Conservation (phyloP, 35 echinoderm and acorn worm species). For the Eucidaris tribuloides region DNA sequence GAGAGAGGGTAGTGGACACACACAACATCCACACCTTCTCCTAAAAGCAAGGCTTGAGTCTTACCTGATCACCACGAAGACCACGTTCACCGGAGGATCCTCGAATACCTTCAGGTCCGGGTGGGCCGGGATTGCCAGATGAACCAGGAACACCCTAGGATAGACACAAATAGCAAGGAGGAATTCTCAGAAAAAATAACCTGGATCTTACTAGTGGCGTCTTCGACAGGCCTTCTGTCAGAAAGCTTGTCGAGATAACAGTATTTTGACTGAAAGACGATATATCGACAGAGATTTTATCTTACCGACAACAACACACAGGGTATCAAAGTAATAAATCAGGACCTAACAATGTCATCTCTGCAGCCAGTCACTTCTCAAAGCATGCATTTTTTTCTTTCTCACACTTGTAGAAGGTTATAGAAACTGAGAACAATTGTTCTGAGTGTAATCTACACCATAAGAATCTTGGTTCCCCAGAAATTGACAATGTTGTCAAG, state of each 20-base stretch:
- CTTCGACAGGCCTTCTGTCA: neutral
- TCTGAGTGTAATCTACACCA: no score
- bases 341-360: no score
- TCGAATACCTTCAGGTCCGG: conserved; percentile 20
- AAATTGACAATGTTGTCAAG: no score
- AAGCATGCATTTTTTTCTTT: no score
- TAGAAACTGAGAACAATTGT: no score
- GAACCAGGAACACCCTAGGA: conserved; percentile 1
- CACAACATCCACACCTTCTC: neutral
- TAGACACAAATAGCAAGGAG: no score
- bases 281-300: neutral
- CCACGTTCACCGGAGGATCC: conserved; percentile 11
- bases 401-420: no score
- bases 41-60: neutral
- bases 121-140: conserved; percentile 34
- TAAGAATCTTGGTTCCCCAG: no score
- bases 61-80: conserved; percentile 8
- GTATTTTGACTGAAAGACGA: neutral
- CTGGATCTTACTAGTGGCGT: no score
- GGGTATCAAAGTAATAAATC: no score
- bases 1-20: neutral
- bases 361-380: no score
- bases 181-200: no score
- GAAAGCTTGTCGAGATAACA: neutral
- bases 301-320: neutral